These are phyloP conservation scores for Cepphus grylle DNA, from an alignment of 2,113 vertebrate genomes.

Conservation along the genomic window DNA sequence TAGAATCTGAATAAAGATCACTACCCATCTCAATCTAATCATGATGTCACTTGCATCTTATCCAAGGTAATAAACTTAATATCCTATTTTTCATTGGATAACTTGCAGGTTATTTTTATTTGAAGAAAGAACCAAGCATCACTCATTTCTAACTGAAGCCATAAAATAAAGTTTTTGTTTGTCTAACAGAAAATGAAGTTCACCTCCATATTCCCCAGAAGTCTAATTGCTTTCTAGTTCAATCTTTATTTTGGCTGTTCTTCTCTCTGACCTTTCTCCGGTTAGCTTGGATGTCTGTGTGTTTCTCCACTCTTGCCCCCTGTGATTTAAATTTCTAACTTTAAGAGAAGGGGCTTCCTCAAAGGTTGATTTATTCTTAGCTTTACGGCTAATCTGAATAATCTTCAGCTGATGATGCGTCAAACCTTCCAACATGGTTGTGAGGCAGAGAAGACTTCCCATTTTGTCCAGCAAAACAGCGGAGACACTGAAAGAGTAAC, in stretches of 20 bases:
- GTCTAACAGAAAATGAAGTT: background rate
- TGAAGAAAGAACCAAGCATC: background rate
- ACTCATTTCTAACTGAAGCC: background rate
- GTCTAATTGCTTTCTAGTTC: background rate
- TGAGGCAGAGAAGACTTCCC: background rate
- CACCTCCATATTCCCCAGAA: background rate
- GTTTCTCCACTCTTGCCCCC: background rate
- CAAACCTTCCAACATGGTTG: background rate
- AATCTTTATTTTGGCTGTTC: background rate
- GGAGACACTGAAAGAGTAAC: background rate
- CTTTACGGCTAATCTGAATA: background rate
- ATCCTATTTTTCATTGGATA: background rate
- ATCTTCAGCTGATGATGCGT: background rate
- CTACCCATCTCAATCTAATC: conserved; percentile 13
- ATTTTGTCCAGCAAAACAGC: background rate
- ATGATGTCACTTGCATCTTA: conserved; percentile 18
- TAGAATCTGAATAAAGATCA: conserved; percentile 30
- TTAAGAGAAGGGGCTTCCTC: background rate
- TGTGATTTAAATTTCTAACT: background rate
- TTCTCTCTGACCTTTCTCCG: background rate
- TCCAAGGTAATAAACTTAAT: conserved; percentile 22
- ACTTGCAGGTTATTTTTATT: background rate
- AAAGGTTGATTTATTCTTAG: background rate
- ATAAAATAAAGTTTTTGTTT: background rate
- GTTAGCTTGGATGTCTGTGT: background rate